phyloP scores from a whole-genome alignment of 2,113 vertebrate genomes.

The Mola mola region DNA sequence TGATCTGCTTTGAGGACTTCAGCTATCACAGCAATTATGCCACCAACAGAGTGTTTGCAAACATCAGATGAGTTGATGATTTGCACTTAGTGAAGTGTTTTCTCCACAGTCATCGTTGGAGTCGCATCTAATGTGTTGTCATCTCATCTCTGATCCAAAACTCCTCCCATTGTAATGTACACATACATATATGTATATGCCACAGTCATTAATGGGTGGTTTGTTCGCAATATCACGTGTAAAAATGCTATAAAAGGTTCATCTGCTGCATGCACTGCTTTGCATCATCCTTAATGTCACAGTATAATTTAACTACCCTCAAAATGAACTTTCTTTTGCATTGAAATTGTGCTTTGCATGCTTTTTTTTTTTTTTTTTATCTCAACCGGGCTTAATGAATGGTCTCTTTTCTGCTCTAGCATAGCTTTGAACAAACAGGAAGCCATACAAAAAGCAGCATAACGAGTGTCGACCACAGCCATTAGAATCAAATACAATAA shows the following conservation, averaged over 20 bases:
- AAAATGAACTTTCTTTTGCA: not conserved
- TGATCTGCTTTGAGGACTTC: slow-evolving; percentile 19
- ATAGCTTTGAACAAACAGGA: slow-evolving; percentile 38
- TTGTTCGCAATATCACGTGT: too few species aligned
- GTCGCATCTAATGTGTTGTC: not conserved
- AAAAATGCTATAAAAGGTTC: too few species aligned
- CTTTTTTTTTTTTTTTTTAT: slow-evolving; percentile 8
- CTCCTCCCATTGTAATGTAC: not conserved
- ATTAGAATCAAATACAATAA: slow-evolving; percentile 27
- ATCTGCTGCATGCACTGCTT: not conserved
- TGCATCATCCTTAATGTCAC: not conserved
- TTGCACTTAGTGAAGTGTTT: not conserved
- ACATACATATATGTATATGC: too few species aligned
- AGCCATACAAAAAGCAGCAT: slow-evolving; percentile 22
- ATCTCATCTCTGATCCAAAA: not conserved
- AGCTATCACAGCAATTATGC: slow-evolving; percentile 22
- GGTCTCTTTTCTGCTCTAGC: slow-evolving; percentile 8
- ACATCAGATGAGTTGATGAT: slow-evolving; percentile 11
- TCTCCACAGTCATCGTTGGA: slow-evolving; percentile 9
- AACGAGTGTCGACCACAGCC: slow-evolving; percentile 17
- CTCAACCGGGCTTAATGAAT: not conserved
- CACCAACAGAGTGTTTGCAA: slow-evolving; percentile 14
- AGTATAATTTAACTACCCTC: not conserved
- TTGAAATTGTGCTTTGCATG: not conserved
- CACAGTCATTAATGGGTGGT: too few species aligned